phyloP scores from a whole-genome alignment of 2,888 invertebrate genomes.

The Pterostichus madidus region DNA sequence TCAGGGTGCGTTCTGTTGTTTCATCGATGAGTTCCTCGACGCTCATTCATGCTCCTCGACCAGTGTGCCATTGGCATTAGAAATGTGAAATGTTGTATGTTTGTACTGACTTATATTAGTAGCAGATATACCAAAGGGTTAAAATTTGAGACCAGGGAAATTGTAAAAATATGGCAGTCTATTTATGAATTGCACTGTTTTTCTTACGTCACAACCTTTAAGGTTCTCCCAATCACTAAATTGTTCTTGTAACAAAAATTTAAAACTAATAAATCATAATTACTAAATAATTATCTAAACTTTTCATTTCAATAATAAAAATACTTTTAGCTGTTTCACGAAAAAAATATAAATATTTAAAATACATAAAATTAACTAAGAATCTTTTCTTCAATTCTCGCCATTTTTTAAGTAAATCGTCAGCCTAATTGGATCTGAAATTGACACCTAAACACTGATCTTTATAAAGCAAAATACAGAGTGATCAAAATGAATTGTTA shows the following conservation, averaged over 20 bases:
- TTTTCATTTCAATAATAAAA: constrained; percentile 1
- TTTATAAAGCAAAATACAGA: too few relatives aligned
- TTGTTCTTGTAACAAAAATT: not conserved
- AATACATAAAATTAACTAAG: constrained; percentile 34
- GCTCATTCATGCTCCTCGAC: too few relatives aligned
- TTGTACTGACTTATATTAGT: constrained; percentile 44
- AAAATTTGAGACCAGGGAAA: constrained; percentile 49
- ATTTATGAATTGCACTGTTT: constrained; percentile 48
- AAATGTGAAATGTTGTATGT: constrained; percentile 31
- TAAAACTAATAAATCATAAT: constrained; percentile 4
- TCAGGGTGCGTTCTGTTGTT: too few relatives aligned
- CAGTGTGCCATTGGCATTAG: too few relatives aligned
- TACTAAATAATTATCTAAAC: constrained; percentile 12
- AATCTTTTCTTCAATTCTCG: not conserved
- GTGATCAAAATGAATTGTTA: too few relatives aligned
- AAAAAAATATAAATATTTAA: constrained; percentile 19
- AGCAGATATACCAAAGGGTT: constrained; percentile 13
- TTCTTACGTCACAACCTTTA: constrained; percentile 35
- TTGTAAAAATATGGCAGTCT: constrained; percentile 47
- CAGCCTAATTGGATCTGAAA: too few relatives aligned
- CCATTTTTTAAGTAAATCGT: too few relatives aligned
- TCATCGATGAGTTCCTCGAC: too few relatives aligned
- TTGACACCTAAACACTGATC: too few relatives aligned
- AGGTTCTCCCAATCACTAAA: constrained; percentile 19
- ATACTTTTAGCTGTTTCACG: constrained; percentile 6